phyloP scores from a whole-genome alignment of 2,797 vertebrate species.

The Sebastes baramenuke region DNA sequence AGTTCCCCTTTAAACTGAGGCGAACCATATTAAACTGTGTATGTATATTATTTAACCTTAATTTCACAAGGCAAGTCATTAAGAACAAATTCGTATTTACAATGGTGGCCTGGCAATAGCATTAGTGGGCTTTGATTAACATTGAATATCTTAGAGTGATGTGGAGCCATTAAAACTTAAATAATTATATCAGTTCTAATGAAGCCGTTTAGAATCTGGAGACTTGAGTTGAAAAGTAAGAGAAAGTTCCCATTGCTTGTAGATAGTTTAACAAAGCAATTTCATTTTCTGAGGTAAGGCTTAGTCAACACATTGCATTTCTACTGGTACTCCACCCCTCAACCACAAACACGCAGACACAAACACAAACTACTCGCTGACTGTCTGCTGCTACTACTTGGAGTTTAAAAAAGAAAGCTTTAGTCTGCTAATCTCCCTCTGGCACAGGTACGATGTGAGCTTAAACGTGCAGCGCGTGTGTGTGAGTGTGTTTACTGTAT shows the following conservation, averaged over 20 bases:
- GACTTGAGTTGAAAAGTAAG: neutral
- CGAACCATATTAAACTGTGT: neutral
- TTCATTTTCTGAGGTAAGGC: neutral
- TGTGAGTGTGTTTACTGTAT: neutral
- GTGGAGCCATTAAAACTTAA: neutral
- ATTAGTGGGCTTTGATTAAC: neutral
- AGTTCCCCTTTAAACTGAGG: neutral
- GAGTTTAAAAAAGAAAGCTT: slow-evolving; percentile 69
- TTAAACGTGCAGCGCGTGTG: slow-evolving; percentile 31
- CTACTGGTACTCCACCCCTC: neutral
- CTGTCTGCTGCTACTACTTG: slow-evolving; percentile 21
- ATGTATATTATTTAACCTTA: neutral
- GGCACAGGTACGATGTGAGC: slow-evolving; percentile 51
- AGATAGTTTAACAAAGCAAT: slow-evolving; percentile 7
- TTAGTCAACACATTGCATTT: neutral
- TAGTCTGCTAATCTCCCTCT: slow-evolving; percentile 73
- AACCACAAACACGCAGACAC: slow-evolving; percentile 5
- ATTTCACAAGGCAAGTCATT: neutral
- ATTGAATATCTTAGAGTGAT: neutral
- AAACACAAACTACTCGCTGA: slow-evolving; percentile 1
- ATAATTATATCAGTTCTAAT: neutral
- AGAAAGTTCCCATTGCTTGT: neutral
- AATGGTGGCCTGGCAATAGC: neutral
- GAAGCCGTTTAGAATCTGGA: neutral
- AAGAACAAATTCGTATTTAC: neutral